Evolutionary conservation across 2,113 vertebrate species (phyloP).

Genomic region (Apus apus): DNA sequence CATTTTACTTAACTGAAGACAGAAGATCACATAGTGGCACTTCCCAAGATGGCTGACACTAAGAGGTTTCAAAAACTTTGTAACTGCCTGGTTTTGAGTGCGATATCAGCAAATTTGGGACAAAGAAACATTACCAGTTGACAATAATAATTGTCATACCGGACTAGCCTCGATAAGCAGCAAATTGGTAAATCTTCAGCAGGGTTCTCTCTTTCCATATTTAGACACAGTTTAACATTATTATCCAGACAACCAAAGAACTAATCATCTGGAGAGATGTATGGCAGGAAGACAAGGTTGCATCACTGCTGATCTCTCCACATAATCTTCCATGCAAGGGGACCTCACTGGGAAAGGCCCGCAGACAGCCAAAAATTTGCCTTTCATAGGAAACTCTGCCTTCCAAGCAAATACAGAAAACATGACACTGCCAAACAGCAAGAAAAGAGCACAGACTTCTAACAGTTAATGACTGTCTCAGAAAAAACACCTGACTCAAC

Average conservation of each 20-base stretch:
- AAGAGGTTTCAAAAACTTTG: conserved; percentile 19
- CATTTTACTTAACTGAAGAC: conserved; percentile 35
- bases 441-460: conserved; percentile 40
- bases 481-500: conserved; percentile 47
- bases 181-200: conserved; percentile 52
- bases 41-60: conserved; percentile 30
- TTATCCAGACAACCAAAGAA: conserved; percentile 38
- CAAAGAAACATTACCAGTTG: conserved; percentile 10
- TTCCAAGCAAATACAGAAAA: conserved; percentile 47
- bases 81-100: conserved; percentile 31
- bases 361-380: conserved; percentile 58
- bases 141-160: conserved; percentile 11
- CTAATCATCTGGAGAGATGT: conserved; percentile 46
- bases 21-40: background rate
- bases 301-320: conserved; percentile 32
- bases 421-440: background rate
- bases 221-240: conserved; percentile 51
- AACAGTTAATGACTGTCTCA: conserved; percentile 44
- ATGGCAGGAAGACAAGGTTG: conserved; percentile 60
- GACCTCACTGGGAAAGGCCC: conserved; percentile 55
- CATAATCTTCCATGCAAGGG: conserved; percentile 49
- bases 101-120: background rate
- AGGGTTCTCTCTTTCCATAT: conserved; percentile 44
- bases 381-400: conserved; percentile 50
- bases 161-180: conserved; percentile 39